Conservation (phyloP, 2,888 invertebrate genomes). For the Oasisia sp. region DNA sequence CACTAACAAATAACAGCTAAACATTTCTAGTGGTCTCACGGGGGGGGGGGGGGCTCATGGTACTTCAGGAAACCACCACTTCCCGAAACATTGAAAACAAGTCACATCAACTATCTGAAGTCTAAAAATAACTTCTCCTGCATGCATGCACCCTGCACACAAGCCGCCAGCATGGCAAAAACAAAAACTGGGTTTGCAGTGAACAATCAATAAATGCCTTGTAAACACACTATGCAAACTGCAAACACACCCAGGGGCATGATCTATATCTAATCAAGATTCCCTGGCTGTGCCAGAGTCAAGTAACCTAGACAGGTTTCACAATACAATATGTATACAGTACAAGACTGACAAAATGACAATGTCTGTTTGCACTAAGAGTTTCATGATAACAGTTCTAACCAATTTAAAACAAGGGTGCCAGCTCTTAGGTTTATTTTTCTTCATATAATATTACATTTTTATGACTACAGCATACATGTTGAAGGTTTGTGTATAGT, state of each 20-base stretch:
- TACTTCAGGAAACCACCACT: neutral
- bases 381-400: neutral
- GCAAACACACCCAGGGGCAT: neutral
- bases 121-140: neutral
- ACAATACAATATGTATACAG: neutral
- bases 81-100: neutral
- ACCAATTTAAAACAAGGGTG: too few species aligned
- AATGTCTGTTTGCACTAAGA: neutral
- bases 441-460: too few species aligned
- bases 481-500: too few species aligned
- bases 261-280: neutral
- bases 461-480: too few species aligned
- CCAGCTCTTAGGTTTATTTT: too few species aligned
- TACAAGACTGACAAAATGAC: neutral
- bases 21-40: too few species aligned
- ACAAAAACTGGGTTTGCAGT: neutral
- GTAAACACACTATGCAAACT: neutral
- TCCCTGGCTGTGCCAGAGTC: neutral
- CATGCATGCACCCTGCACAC: neutral
- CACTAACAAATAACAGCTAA: neutral
- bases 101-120: neutral
- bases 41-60: neutral
- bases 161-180: neutral
- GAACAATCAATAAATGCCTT: constrained; percentile 3
- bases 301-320: neutral